Conservation (phyloP, 1,140 invertebrate genomes). For the Drosophila eugracilis region DNA sequence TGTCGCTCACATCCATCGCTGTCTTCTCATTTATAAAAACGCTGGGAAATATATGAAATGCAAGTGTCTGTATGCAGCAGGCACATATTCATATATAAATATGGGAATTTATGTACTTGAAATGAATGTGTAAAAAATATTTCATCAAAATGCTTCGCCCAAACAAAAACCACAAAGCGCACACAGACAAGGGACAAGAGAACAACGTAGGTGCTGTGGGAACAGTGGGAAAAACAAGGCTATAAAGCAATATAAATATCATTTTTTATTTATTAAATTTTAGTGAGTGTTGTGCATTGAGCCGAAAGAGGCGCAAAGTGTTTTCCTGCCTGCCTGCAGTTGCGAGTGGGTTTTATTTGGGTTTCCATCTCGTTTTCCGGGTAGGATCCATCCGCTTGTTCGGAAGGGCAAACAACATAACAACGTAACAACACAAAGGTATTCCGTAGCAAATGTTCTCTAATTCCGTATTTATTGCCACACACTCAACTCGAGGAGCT, state of each 20-base stretch:
- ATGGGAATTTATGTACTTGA: conserved; percentile 49
- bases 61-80: conserved; percentile 14
- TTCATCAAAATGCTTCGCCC: conserved; percentile 68
- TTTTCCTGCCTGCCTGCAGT: conserved; percentile 44
- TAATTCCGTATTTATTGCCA: conserved; percentile 57
- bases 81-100: conserved; percentile 24
- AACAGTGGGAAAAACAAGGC: conserved; percentile 49
- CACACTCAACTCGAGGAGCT: conserved; percentile 31
- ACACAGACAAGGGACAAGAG: conserved; percentile 35
- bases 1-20: conserved; percentile 36
- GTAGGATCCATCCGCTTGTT: conserved; percentile 10
- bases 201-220: conserved; percentile 8
- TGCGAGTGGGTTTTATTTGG: conserved; percentile 23
- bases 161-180: conserved; percentile 75
- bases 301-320: conserved; percentile 67
- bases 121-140: conserved; percentile 75
- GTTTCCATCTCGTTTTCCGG: conserved; percentile 25
- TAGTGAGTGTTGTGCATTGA: conserved; percentile 80
- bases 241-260: conserved; percentile 80
- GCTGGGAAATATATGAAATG: conserved; percentile 28
- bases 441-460: conserved; percentile 47
- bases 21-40: conserved; percentile 65
- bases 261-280: conserved; percentile 83
- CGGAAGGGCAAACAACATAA: conserved; percentile 32
- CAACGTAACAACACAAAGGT: conserved; percentile 38